A percentile compares a stretch with the other conserved stretches of the same genome.
Evolutionary conservation across 2,888 invertebrate species (phyloP).

Genomic region (Caenorhabditis japonica): DNA sequence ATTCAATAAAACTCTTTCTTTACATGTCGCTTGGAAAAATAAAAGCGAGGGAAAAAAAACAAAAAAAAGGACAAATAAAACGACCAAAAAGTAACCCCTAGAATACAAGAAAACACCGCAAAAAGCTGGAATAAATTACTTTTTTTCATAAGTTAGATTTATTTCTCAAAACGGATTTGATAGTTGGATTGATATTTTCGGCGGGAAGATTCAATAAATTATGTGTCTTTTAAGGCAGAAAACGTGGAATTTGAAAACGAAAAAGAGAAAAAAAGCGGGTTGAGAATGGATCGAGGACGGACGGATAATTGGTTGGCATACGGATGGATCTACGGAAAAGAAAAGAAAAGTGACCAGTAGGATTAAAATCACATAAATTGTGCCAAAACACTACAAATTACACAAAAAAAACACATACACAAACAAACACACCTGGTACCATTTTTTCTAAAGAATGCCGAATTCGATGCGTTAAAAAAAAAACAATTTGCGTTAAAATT

Average conservation of each 20-base stretch:
- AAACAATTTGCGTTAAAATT: constrained; percentile 14
- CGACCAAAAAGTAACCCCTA: constrained; percentile 26
- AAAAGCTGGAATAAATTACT: constrained; percentile 36
- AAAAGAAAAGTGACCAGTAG: constrained; percentile 41
- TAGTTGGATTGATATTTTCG: not conserved
- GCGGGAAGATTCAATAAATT: constrained; percentile 34
- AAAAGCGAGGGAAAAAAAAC: not conserved
- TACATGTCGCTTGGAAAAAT: constrained; percentile 14
- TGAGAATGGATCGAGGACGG: too few relatives aligned
- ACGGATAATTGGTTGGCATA: constrained; percentile 19
- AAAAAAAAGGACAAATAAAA: constrained; percentile 7
- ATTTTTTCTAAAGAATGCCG: constrained; percentile 39
- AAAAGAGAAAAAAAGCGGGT: constrained; percentile 8
- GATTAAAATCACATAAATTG: constrained; percentile 36
- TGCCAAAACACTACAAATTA: constrained; percentile 37
- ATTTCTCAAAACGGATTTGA: not conserved
- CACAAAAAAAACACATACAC: constrained; percentile 14
- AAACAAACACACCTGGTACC: too few relatives aligned
- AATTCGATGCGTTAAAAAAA: constrained; percentile 27
- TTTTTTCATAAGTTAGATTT: constrained; percentile 19
- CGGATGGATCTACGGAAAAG: constrained; percentile 19
- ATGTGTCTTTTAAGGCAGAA: constrained; percentile 29
- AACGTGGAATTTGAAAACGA: not conserved
- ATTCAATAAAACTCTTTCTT: constrained; percentile 41
- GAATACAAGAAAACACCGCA: constrained; percentile 38